phyloP scores from a whole-genome alignment of 2,888 invertebrate species.

The Melieria picta region DNA sequence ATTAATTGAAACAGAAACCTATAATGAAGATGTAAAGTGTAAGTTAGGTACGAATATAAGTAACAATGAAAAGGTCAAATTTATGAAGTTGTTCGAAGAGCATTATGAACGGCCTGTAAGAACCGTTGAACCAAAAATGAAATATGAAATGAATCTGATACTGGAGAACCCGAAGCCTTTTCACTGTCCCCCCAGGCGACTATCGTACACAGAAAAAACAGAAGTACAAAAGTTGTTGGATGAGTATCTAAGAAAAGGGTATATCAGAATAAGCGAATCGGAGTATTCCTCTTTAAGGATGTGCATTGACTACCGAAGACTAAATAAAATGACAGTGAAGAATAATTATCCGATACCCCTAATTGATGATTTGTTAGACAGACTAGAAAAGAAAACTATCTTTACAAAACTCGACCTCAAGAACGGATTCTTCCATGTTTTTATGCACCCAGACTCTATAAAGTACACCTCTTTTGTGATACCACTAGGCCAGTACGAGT shows the following conservation, averaged over 20 bases:
- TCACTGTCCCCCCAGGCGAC: constrained; percentile 1
- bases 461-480: constrained; percentile 5
- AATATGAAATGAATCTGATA: constrained; percentile 13
- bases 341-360: constrained; percentile 35
- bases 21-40: not conserved
- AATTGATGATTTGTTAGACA: constrained; percentile 33
- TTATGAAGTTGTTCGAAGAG: not conserved
- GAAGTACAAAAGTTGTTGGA: constrained; percentile 18
- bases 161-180: constrained; percentile 11
- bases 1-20: not conserved
- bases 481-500: not conserved
- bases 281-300: constrained; percentile 3
- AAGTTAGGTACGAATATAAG: not conserved
- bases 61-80: not conserved
- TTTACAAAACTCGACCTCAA: too few species aligned
- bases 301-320: constrained; percentile 29
- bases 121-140: not conserved
- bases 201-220: not conserved
- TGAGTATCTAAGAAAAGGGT: constrained; percentile 28
- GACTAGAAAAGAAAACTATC: constrained; percentile 24
- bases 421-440: constrained; percentile 32
- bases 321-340: constrained; percentile 32
- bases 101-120: not conserved
- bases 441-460: constrained; percentile 6
- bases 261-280: not conserved